Evolutionary conservation across 2,888 invertebrate species (phyloP).

Genomic region (Drosophila robusta): DNA sequence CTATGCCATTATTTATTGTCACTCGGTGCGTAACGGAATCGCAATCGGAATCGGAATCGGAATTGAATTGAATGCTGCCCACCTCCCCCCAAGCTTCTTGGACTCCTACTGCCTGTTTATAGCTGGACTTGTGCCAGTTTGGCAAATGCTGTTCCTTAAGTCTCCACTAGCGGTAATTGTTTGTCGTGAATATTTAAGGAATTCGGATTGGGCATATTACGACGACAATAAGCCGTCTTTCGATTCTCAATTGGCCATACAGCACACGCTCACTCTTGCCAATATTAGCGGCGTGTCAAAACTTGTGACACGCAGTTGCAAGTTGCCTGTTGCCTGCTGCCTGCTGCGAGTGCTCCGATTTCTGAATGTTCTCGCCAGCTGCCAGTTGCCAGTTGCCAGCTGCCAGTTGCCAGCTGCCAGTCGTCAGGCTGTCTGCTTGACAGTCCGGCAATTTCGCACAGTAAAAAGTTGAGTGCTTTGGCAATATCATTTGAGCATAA

Average conservation of each 20-base stretch:
- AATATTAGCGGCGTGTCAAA: constrained; percentile 26
- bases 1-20: constrained; percentile 60
- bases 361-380: constrained; percentile 12
- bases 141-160: constrained; percentile 19
- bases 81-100: not conserved
- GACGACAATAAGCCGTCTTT: constrained; percentile 3
- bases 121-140: constrained; percentile 31
- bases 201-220: constrained; percentile 12
- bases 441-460: constrained; percentile 30
- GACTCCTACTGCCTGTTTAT: not conserved
- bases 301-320: constrained; percentile 36
- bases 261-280: not conserved
- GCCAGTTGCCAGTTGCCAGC: constrained; percentile 11
- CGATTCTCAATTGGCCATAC: constrained; percentile 18
- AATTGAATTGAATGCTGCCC: constrained; percentile 38
- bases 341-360: not conserved
- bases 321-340: constrained; percentile 10
- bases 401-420: constrained; percentile 26
- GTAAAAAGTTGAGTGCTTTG: constrained; percentile 22
- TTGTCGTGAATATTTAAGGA: constrained; percentile 13
- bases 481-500: constrained; percentile 24
- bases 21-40: constrained; percentile 43
- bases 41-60: constrained; percentile 31
- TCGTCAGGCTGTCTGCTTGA: constrained; percentile 35
- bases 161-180: constrained; percentile 13